Conservation (phyloP, 2,797 vertebrate species). For the Delichon dasypus region DNA sequence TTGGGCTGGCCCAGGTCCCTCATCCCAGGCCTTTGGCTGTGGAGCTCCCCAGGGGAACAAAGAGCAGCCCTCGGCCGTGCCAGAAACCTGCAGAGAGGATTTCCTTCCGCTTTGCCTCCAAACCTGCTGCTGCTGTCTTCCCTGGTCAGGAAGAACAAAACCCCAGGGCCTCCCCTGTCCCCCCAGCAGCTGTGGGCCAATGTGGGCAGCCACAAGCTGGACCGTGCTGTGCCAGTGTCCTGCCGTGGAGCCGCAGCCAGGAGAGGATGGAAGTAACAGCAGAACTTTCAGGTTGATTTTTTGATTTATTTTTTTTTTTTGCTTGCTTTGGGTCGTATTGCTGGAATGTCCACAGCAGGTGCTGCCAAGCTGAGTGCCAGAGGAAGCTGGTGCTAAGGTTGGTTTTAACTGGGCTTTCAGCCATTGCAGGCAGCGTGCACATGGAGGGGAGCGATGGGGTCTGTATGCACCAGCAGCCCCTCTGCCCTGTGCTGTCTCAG, state of each 20-base stretch:
- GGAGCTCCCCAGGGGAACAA: not conserved
- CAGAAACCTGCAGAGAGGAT: not conserved
- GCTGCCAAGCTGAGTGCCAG: not conserved
- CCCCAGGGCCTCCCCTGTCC: not conserved
- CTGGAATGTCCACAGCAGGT: not conserved
- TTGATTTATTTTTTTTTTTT: not conserved
- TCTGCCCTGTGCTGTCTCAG: not conserved
- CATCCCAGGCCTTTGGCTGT: not conserved
- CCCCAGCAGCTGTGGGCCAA: accelerated
- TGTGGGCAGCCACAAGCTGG: not conserved
- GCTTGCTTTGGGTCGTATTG: accelerated
- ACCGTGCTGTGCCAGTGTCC: accelerated
- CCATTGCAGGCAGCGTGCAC: not conserved
- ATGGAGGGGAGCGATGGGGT: accelerated
- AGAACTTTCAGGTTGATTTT: not conserved
- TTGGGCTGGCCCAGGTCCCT: not conserved
- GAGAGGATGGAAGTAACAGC: not conserved
- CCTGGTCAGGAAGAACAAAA: not conserved
- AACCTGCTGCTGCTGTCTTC: not conserved
- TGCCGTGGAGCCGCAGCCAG: accelerated
- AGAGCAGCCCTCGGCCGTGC: not conserved
- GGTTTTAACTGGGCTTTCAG: not conserved
- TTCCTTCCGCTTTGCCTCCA: not conserved
- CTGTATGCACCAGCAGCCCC: not conserved
- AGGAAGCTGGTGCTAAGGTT: not conserved